Conservation (phyloP, 2,113 vertebrate genomes). For the Myotis brandtii region DNA sequence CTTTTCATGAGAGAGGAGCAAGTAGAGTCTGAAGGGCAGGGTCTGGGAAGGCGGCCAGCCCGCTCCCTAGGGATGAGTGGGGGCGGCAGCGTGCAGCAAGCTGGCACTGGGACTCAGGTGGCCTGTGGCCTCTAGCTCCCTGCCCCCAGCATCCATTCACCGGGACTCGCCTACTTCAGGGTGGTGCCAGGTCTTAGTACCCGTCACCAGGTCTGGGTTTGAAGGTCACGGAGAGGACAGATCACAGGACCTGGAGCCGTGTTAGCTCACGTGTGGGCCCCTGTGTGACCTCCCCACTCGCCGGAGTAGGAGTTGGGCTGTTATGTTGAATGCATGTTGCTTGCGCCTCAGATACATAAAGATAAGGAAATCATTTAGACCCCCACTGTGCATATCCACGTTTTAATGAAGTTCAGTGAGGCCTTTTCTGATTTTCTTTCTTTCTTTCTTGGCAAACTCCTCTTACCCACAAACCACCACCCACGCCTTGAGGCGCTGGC, state of each 20-base stretch:
- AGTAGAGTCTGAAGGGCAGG: neutral
- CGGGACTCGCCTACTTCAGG: fast-evolving
- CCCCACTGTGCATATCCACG: too few species aligned
- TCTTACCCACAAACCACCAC: neutral
- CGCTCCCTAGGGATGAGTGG: neutral
- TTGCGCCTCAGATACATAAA: neutral
- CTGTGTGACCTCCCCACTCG: neutral
- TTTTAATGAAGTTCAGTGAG: neutral
- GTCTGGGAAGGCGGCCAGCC: too few species aligned
- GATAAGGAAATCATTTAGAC: neutral
- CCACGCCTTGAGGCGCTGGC: fast-evolving
- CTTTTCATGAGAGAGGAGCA: neutral
- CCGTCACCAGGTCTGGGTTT: neutral
- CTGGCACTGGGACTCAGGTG: too few species aligned
- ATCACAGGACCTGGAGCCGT: too few species aligned
- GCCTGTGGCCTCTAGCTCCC: neutral
- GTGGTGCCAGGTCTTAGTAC: fast-evolving
- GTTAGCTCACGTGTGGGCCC: fast-evolving
- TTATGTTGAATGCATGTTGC: fast-evolving
- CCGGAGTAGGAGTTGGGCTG: too few species aligned
- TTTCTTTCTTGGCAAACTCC: neutral
- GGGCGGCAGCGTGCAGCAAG: fast-evolving
- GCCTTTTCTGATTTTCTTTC: neutral
- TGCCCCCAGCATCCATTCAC: fast-evolving
- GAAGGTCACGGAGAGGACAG: neutral